Conservation (phyloP, 2,888 invertebrate genomes). For the Autographa pulchrina region DNA sequence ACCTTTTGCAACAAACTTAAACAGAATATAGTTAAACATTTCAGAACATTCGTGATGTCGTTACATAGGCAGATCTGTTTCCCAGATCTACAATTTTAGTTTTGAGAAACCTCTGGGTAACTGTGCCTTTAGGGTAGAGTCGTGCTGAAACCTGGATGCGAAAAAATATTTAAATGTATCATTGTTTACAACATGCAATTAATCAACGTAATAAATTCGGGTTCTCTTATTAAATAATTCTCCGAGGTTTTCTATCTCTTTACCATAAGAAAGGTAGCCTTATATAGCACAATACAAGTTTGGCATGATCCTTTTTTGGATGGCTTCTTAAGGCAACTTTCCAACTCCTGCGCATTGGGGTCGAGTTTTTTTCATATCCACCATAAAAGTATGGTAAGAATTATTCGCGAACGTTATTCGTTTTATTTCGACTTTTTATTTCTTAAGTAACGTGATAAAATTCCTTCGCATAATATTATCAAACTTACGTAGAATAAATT, state of each 20-base stretch:
- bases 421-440: constrained; percentile 9
- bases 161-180: neutral
- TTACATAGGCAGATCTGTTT: neutral
- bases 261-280: constrained; percentile 36
- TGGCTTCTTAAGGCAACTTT: constrained; percentile 72
- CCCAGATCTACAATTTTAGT: neutral
- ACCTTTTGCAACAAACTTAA: constrained; percentile 57
- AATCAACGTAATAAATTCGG: constrained; percentile 26
- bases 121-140: neutral
- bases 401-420: constrained; percentile 10
- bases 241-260: constrained; percentile 30
- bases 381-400: constrained; percentile 48
- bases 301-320: constrained; percentile 73
- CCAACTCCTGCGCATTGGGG: constrained; percentile 74
- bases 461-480: constrained; percentile 16
- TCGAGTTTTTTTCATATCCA: constrained; percentile 70
- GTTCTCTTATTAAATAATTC: constrained; percentile 47
- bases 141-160: neutral
- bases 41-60: neutral
- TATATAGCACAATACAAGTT: constrained; percentile 60
- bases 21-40: neutral
- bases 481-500: constrained; percentile 17
- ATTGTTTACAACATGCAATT: constrained; percentile 8
- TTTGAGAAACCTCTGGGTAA: neutral
- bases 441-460: neutral